Conservation (phyloP, 2,797 vertebrate species). For the Odontamblyopus lacepedii region DNA sequence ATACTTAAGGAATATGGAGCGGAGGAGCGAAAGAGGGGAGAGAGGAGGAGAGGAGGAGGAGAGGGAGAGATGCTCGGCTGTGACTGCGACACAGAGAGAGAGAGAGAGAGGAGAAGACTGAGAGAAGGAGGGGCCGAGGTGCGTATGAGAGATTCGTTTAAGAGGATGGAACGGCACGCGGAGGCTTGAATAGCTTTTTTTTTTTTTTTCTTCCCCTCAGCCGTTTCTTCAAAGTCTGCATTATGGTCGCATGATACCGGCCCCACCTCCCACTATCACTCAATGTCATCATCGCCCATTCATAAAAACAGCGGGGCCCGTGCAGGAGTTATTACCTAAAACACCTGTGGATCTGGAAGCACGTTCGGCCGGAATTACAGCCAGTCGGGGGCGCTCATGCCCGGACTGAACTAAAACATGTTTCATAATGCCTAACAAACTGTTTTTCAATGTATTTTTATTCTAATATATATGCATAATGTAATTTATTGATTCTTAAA, state of each 20-base stretch:
- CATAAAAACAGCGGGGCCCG: conserved; percentile 57
- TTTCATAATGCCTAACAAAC: background rate
- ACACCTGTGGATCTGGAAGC: conserved; percentile 7
- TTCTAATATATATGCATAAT: too few relatives aligned
- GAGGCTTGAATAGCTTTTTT: conserved; percentile 56
- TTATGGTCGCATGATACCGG: conserved; percentile 41
- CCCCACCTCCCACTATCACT: conserved; percentile 41
- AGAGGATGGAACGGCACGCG: conserved; percentile 32
- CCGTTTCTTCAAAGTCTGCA: conserved; percentile 16
- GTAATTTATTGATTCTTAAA: too few relatives aligned
- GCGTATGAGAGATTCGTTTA: conserved; percentile 58
- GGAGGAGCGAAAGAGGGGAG: conserved; percentile 43
- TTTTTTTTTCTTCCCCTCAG: conserved; percentile 35
- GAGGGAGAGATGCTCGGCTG: conserved; percentile 75
- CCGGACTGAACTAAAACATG: too few relatives aligned
- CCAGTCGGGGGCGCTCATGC: background rate
- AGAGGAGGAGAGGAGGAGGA: conserved; percentile 48
- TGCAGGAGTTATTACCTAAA: background rate
- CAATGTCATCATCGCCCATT: conserved; percentile 61
- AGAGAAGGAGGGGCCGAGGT: conserved; percentile 55
- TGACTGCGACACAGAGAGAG: conserved; percentile 76
- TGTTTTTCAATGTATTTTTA: background rate
- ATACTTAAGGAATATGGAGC: conserved; percentile 73
- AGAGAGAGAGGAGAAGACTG: conserved; percentile 55
- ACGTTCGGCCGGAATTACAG: background rate